Conservation (phyloP, 2,113 vertebrate species). For the Psammodynastes pulverulentus region DNA sequence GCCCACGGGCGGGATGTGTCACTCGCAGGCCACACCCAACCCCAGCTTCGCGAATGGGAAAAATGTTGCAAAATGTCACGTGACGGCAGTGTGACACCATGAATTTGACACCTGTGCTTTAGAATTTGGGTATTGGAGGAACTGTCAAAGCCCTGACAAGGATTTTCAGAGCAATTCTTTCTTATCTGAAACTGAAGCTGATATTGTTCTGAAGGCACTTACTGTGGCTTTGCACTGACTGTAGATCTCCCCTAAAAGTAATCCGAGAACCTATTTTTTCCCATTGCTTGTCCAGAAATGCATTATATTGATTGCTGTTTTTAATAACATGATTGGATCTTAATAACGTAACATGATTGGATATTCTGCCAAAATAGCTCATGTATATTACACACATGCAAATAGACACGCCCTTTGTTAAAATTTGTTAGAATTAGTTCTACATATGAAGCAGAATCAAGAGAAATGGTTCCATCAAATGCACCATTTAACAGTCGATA, state of each 20-base stretch:
- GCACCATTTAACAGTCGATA: not conserved
- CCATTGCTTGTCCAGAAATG: not conserved
- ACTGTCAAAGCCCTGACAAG: not conserved
- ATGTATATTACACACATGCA: not conserved
- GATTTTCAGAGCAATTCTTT: not conserved
- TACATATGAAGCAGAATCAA: not conserved
- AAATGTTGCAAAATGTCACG: too few species aligned
- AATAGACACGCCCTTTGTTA: not conserved
- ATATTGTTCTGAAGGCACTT: not conserved
- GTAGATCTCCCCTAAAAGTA: not conserved
- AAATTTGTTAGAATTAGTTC: not conserved
- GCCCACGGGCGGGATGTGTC: too few species aligned
- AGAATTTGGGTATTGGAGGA: not conserved
- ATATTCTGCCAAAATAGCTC: not conserved
- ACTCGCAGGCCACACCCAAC: too few species aligned
- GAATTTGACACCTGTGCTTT: not conserved
- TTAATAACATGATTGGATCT: not conserved
- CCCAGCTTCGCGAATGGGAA: too few species aligned
- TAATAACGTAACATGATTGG: not conserved
- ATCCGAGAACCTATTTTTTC: not conserved
- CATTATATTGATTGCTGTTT: too few species aligned
- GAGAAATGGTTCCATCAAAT: not conserved
- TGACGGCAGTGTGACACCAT: too few species aligned
- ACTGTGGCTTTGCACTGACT: not conserved
- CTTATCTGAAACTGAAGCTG: not conserved